Percentiles rank a stretch among this genome's conserved stretches.
These are phyloP conservation scores for Brevimyrus niger DNA, from an alignment of 2,113 vertebrate genomes.

Conservation along the genomic window DNA sequence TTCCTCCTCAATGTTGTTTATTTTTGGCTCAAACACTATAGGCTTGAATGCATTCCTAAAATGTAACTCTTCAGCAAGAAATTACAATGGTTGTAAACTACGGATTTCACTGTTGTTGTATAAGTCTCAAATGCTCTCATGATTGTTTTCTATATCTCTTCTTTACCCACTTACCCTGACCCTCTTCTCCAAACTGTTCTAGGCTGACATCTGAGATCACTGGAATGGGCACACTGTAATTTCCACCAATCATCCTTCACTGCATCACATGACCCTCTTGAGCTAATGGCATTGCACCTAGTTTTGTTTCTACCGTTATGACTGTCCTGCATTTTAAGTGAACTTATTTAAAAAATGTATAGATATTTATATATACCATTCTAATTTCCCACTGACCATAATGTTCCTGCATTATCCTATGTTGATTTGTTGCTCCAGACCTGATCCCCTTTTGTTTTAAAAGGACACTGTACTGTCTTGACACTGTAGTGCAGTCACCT, in stretches of 20 bases:
- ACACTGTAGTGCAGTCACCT: slow-evolving; percentile 46
- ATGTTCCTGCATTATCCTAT: slow-evolving; percentile 11
- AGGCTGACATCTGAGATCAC: slow-evolving; percentile 98
- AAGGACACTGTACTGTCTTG: slow-evolving; percentile 47
- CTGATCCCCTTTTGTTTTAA: slow-evolving; percentile 32
- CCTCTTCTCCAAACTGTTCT: slow-evolving; percentile 59
- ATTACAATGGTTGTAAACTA: slow-evolving; percentile 20
- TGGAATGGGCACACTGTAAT: slow-evolving; percentile 90
- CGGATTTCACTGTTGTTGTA: slow-evolving; percentile 33
- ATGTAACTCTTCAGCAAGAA: slow-evolving; percentile 13
- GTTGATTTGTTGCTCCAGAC: slow-evolving; percentile 35
- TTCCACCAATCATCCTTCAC: slow-evolving; percentile 63
- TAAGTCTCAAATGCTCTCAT: slow-evolving; percentile 48
- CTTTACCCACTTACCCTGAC: slow-evolving; percentile 18
- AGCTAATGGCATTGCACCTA: slow-evolving; percentile 62
- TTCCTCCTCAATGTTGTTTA: background rate
- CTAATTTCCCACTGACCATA: slow-evolving; percentile 39
- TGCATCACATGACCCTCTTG: slow-evolving; percentile 67
- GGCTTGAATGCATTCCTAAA: slow-evolving; percentile 25
- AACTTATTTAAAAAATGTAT: slow-evolving; percentile 45
- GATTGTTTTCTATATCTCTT: slow-evolving; percentile 46
- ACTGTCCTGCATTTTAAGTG: slow-evolving; percentile 49
- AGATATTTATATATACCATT: slow-evolving; percentile 43
- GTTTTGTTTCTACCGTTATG: slow-evolving; percentile 47
- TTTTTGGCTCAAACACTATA: slow-evolving; percentile 22